A percentile compares a stretch with the other conserved stretches of the same genome.
Evolutionary conservation across 2,797 vertebrate genomes (phyloP).

Genomic region (Ciconia nigra): DNA sequence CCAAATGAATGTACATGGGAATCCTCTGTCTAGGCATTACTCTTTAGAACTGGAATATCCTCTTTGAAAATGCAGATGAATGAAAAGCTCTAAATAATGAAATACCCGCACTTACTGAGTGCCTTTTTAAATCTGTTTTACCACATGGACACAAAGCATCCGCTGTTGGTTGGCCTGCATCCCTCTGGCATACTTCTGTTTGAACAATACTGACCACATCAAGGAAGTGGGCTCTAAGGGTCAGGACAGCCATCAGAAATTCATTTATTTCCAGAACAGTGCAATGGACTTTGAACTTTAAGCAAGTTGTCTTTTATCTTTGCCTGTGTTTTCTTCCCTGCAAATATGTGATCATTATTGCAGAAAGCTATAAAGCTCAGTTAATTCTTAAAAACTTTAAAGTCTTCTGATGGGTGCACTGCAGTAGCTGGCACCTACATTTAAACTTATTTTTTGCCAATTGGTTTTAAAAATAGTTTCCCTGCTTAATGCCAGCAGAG

Average conservation of each 20-base stretch:
- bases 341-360: not conserved
- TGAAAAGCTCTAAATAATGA: conserved; percentile 24
- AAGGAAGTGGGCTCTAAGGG: not conserved
- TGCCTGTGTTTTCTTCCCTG: not conserved
- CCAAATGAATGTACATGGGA: not conserved
- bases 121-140: not conserved
- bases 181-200: not conserved
- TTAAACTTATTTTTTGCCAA: not conserved
- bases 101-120: not conserved
- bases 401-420: not conserved
- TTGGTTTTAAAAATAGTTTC: not conserved
- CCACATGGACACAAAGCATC: not conserved
- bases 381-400: not conserved
- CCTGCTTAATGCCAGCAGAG: not conserved
- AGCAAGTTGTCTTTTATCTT: not conserved
- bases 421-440: not conserved
- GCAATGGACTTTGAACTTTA: not conserved
- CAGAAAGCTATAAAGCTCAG: not conserved
- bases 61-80: conserved; percentile 1
- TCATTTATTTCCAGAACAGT: not conserved
- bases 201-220: not conserved
- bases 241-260: not conserved
- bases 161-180: not conserved
- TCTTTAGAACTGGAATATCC: not conserved
- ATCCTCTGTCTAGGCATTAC: not conserved